Base-by-base conservation (phyloP, 2,113 vertebrate species). In the Petrocephalus zakoni region DNA sequence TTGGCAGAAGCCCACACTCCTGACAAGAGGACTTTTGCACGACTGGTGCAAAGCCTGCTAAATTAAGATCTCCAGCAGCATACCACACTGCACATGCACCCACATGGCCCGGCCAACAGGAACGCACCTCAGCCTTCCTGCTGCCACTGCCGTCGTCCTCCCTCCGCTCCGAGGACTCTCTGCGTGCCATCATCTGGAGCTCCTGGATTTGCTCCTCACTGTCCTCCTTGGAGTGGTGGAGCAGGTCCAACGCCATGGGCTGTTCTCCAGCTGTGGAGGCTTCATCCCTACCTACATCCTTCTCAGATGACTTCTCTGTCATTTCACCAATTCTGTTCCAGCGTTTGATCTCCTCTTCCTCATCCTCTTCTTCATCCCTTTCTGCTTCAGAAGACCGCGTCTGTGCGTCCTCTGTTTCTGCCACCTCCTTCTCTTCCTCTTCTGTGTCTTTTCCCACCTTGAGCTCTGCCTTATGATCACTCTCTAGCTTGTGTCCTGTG, bases 71-170 rank as follows among this genome's bases (percentile, higher is more conserved):
- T 78, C 29, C 72, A 78, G 15, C 2, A 25, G 34, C 72, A 21
- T 78, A 13, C 72, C 15, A 42, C 29, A 75, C 34, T 75, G 11
- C 34, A 37, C 34, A 19, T 42, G 11, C 4, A 5, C 13, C 34
- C 68, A 17, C 15, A 42, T 34, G 68, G 15, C 25, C 72, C 72
- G 7, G 72, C 11, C 15, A n/a, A 51, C 19, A 25, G 49, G 47
- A 17, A 85, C 95, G 64, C 91, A 99, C 98, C 97, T 98, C 98
- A 0, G 96, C 93, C 91, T 97, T 98, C 89, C 96, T 95, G 91
- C 94, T 96, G 91, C 96, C 97, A 0, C 98, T 99, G 89, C 98
- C 98, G 90, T 99, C 98, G 87, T 99, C 98, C 25, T 98, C 97
- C 11, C 82, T 49, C 10, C 49, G 49, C 46, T 85, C 82, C 13